A percentile compares a stretch with the other conserved stretches of the same genome.
Evolutionary conservation across 2,888 invertebrate genomes (phyloP).

Genomic region (Clunio marinus): DNA sequence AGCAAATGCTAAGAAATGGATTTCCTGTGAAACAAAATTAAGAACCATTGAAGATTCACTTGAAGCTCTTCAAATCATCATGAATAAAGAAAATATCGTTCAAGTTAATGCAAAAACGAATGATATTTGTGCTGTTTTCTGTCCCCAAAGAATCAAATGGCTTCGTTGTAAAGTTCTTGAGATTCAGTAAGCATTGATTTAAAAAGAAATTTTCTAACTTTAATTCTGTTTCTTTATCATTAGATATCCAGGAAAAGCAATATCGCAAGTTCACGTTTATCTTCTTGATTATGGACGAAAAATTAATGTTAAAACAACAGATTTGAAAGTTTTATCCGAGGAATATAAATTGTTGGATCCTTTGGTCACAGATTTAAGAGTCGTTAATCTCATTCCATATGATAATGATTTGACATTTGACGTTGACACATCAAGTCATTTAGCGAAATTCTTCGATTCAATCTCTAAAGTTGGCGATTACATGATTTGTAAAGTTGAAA

Average conservation of each 20-base stretch:
- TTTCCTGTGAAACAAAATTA: background rate
- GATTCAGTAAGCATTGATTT: constrained; percentile 44
- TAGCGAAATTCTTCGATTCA: constrained; percentile 40
- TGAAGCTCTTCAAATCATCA: background rate
- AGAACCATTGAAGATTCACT: background rate
- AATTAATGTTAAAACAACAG: constrained; percentile 49
- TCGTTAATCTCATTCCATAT: constrained; percentile 54
- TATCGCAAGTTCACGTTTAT: constrained; percentile 50
- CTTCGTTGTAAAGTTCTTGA: constrained; percentile 57
- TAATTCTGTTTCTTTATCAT: background rate
- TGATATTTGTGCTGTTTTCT: constrained; percentile 56
- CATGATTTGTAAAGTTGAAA: constrained; percentile 40
- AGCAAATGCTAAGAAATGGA: background rate
- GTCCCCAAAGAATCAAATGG: constrained; percentile 45
- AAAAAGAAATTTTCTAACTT: background rate
- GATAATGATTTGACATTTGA: constrained; percentile 58
- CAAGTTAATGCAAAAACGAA: constrained; percentile 50
- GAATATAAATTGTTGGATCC: constrained; percentile 54
- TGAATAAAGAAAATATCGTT: background rate
- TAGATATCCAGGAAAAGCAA: constrained; percentile 43
- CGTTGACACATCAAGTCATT: constrained; percentile 48
- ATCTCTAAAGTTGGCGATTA: constrained; percentile 34
- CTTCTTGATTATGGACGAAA: constrained; percentile 60
- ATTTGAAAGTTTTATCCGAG: constrained; percentile 54
- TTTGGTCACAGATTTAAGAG: constrained; percentile 53